A percentile compares a stretch with the other conserved stretches of the same genome.
phyloP scores from a whole-genome alignment of 2,113 vertebrate genomes.

The Lethenteron camtschaticum region DNA sequence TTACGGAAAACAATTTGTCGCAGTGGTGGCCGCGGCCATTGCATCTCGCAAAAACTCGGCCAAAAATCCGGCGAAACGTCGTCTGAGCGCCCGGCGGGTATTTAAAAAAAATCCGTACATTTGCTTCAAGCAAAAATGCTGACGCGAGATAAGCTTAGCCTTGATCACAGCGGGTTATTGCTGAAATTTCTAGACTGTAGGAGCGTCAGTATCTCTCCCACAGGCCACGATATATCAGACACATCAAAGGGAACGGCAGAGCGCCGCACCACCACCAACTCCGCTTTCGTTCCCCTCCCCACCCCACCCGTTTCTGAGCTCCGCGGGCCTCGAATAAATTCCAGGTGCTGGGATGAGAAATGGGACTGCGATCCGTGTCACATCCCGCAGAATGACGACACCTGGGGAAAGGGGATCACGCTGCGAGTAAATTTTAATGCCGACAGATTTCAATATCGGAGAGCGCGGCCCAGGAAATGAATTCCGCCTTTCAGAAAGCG shows the following conservation, averaged over 20 bases:
- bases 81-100: too few species aligned
- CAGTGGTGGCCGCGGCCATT: too few species aligned
- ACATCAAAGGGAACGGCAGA: not conserved
- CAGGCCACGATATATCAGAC: slow-evolving; percentile 1
- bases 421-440: slow-evolving; percentile 2
- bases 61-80: too few species aligned
- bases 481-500: not conserved
- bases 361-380: slow-evolving; percentile 5
- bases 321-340: slow-evolving; percentile 5
- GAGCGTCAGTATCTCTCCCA: not conserved
- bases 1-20: too few species aligned
- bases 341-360: slow-evolving; percentile 5
- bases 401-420: slow-evolving; percentile 3
- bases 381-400: slow-evolving; percentile 3
- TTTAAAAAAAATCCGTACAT: too few species aligned
- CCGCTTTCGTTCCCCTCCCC: not conserved
- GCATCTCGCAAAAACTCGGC: too few species aligned
- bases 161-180: slow-evolving; percentile 5
- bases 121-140: too few species aligned
- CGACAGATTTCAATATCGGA: slow-evolving; percentile 5
- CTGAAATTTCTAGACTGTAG: not conserved
- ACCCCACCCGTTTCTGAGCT: not conserved
- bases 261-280: not conserved
- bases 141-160: not conserved
- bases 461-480: slow-evolving; percentile 1